Evolutionary conservation across 2,797 vertebrate genomes (phyloP).

Genomic region (Salmo trutta): DNA sequence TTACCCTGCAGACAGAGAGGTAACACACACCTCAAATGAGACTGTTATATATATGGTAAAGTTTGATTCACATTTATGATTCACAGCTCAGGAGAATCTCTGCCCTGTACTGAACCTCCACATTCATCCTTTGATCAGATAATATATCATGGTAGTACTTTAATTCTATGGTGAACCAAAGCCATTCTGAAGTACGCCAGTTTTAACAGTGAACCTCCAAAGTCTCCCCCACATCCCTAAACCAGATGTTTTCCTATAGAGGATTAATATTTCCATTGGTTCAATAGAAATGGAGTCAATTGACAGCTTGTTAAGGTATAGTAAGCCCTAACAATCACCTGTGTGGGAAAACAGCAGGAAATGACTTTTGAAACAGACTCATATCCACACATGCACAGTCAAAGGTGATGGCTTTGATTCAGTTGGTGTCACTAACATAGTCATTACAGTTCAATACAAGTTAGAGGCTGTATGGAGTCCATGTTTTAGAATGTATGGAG

Average conservation of each 20-base stretch:
- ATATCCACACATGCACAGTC: background rate
- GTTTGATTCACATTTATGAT: too few relatives aligned
- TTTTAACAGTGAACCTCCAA: background rate
- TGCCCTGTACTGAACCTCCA: too few relatives aligned
- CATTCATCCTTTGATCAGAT: too few relatives aligned
- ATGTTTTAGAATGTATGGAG: constrained; percentile 26
- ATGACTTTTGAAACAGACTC: constrained; percentile 6
- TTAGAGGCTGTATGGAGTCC: constrained; percentile 18
- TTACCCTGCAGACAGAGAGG: constrained; percentile 93
- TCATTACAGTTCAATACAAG: constrained; percentile 25
- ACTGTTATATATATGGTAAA: too few relatives aligned
- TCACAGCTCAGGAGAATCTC: too few relatives aligned
- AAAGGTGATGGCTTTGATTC: constrained; percentile 8
- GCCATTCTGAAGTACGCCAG: background rate
- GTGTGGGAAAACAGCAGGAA: constrained; percentile 27
- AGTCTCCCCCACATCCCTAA: constrained; percentile 19
- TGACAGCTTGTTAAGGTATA: constrained; percentile 33
- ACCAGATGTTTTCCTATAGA: constrained; percentile 58
- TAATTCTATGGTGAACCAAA: background rate
- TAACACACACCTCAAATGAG: constrained; percentile 54
- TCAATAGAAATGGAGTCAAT: constrained; percentile 26
- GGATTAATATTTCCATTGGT: constrained; percentile 17
- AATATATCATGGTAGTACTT: too few relatives aligned
- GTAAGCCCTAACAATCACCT: constrained; percentile 42
- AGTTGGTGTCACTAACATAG: constrained; percentile 30